phyloP scores from a whole-genome alignment of 2,113 vertebrate genomes.

The Regulus satrapa region DNA sequence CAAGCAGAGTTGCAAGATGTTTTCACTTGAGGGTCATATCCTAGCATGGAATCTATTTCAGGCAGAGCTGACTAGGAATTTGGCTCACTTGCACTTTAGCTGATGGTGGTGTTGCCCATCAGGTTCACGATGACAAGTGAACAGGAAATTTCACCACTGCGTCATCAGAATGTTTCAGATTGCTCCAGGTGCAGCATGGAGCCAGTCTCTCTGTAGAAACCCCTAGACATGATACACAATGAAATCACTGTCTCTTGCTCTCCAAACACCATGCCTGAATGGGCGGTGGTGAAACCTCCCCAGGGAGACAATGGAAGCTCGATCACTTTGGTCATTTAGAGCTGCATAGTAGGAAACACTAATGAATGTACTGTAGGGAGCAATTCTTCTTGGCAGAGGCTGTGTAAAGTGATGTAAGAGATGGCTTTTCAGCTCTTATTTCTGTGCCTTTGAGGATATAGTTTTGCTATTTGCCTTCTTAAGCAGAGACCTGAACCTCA shows the following conservation, averaged over 20 bases:
- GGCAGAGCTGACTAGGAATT: neutral
- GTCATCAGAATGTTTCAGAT: neutral
- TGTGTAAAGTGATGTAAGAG: slow-evolving; percentile 32
- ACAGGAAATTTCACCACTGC: slow-evolving; percentile 32
- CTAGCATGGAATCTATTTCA: neutral
- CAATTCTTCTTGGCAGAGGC: slow-evolving; percentile 29
- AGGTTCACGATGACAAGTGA: slow-evolving; percentile 3
- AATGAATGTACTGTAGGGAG: neutral
- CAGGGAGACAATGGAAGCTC: neutral
- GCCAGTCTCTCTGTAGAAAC: neutral
- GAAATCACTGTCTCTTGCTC: neutral
- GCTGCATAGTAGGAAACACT: slow-evolving; percentile 1
- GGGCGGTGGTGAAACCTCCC: neutral
- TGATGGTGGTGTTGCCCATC: neutral
- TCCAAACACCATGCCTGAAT: neutral
- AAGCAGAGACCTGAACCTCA: neutral
- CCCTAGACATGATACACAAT: neutral
- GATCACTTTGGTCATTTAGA: neutral
- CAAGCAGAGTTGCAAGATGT: neutral
- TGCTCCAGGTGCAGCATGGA: neutral
- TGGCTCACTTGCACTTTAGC: slow-evolving; percentile 2
- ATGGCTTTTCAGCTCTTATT: slow-evolving; percentile 15
- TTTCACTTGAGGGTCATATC: neutral
- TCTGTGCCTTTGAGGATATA: slow-evolving; percentile 31
- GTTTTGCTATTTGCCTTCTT: slow-evolving; percentile 13